Evolutionary conservation across 1,140 invertebrate genomes (phyloP).

Genomic region (Trichoplusia ni): DNA sequence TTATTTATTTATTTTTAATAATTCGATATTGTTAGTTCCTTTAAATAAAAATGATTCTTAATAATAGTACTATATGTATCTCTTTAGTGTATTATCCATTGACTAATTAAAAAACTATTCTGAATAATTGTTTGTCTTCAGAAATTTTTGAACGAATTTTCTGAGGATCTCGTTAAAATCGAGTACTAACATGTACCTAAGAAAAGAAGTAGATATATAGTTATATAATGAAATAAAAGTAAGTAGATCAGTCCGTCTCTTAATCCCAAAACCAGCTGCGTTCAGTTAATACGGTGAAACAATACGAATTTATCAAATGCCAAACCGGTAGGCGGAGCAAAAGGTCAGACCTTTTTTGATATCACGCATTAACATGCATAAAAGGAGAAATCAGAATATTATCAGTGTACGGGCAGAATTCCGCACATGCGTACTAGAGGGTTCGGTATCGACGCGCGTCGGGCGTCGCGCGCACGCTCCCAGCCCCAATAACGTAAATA

Average conservation of each 20-base stretch:
- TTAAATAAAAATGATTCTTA: too few relatives aligned
- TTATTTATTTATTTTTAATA: too few relatives aligned
- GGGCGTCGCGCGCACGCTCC: constrained; percentile 58
- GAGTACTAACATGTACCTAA: too few relatives aligned
- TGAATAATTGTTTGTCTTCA: too few relatives aligned
- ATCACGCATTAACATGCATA: constrained; percentile 68
- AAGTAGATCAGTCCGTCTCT: too few relatives aligned
- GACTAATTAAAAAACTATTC: too few relatives aligned
- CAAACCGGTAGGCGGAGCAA: constrained; percentile 32
- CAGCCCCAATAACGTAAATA: constrained; percentile 62
- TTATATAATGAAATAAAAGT: too few relatives aligned
- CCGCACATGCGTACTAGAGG: constrained; percentile 68
- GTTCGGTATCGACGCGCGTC: constrained; percentile 58
- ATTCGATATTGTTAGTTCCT: too few relatives aligned
- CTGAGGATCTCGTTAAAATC: background rate
- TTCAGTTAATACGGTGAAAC: constrained; percentile 4
- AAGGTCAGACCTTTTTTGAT: constrained; percentile 55
- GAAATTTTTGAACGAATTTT: too few relatives aligned
- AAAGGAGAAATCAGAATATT: constrained; percentile 73
- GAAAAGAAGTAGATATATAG: too few relatives aligned
- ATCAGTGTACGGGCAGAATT: constrained; percentile 48
- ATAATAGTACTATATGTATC: too few relatives aligned
- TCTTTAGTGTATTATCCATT: too few relatives aligned
- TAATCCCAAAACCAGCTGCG: background rate
- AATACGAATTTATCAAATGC: constrained; percentile 39